Evolutionary conservation across 2,797 vertebrate genomes (phyloP).

Genomic region (Chanos chanos): DNA sequence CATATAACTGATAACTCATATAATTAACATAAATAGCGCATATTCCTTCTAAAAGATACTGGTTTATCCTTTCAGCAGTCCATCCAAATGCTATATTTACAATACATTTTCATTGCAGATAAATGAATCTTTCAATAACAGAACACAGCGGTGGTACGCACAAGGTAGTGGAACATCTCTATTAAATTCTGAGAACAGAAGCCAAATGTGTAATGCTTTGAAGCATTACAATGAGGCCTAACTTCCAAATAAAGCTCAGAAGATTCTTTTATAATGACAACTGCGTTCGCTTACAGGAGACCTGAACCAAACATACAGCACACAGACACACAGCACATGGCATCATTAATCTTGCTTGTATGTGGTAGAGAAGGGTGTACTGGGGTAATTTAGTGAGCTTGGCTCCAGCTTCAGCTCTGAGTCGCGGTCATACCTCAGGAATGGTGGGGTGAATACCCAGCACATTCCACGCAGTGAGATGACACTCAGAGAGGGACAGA

Average conservation of each 20-base stretch:
- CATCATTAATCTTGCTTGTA: constrained; percentile 28
- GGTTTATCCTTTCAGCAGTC: not conserved
- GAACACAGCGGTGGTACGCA: constrained; percentile 2
- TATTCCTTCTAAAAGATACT: constrained; percentile 9
- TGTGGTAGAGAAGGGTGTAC: not conserved
- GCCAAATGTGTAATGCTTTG: not conserved
- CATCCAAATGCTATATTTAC: constrained; percentile 9
- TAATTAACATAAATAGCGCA: constrained; percentile 23
- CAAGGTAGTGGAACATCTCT: not conserved
- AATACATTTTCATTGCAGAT: constrained; percentile 28
- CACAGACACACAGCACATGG: constrained; percentile 25
- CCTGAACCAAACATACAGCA: constrained; percentile 9
- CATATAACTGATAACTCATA: not conserved
- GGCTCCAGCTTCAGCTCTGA: no score
- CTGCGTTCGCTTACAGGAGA: constrained; percentile 2
- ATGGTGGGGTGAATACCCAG: constrained; percentile 24
- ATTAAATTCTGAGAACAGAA: constrained; percentile 9
- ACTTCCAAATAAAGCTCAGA: not conserved
- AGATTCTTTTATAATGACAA: not conserved
- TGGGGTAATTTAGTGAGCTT: no score
- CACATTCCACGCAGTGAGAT: constrained; percentile 28
- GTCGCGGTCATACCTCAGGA: constrained; percentile 19
- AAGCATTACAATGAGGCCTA: not conserved
- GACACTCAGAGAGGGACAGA: constrained; percentile 43
- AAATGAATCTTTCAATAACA: not conserved